Base-by-base conservation (phyloP, 2,888 invertebrate genomes). In the Galerucella pusilla region DNA sequence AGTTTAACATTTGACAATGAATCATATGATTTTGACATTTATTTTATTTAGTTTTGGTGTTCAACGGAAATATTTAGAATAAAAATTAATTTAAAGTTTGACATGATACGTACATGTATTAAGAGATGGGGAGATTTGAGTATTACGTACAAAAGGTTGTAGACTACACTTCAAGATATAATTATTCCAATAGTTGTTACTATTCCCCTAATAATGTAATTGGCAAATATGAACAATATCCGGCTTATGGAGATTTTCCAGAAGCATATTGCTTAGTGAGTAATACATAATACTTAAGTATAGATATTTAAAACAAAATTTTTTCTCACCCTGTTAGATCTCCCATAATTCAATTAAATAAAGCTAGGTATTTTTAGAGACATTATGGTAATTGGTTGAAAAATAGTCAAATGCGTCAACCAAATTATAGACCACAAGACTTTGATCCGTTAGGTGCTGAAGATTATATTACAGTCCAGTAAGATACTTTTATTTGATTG, bases 131-230 rank as follows among this genome's bases (percentile, higher is more conserved):
- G n/a, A 83, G 91, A 83, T 87, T 94, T 54, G 93, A 94, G 84
- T 96, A 96, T 85, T 96, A 92, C 88, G 96, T 94, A 2, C 90
- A 92, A 82, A 92, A 92, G 84, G 94, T 97, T 60, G 89, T 92
- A 64, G 94, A 95, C 86, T 97, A 94, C 85, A 96, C 96, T 86
- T 96, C 96, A 0, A 96, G 96, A 88, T 97, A 97, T 89, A 97
- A 96, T 76, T 94, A 94, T 86, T 94, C 93, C 87, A 93, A 92
- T 77, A 96, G 95, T 88, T 94, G 95, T 85, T 96, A 96, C 0
- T 97, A 97, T 85, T 94, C 96, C 4, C 96, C 96, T 6, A 91
- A 93, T 70, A 97, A 97, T 88, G 91, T 97, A 74, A 92, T 94
- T 69, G 96, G 97, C 10, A 93, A 93, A 81, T 95, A 95, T 12